Evolutionary conservation across 2,113 vertebrate species (phyloP), one percentile per base, ranked within the genome.

Genomic region (Nerophis ophidion): DNA sequence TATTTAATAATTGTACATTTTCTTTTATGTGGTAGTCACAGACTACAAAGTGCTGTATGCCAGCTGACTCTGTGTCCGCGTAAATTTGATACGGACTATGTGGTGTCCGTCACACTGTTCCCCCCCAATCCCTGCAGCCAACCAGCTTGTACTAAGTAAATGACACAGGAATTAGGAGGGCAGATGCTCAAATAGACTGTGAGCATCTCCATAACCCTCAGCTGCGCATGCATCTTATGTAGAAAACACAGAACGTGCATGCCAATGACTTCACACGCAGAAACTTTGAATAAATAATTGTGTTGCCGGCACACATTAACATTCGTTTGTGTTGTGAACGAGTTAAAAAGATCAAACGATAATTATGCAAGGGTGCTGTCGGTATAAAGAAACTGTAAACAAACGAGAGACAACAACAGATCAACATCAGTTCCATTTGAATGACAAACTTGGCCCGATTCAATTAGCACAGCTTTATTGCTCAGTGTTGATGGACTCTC

Each of bases 401-500:
- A 71, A 62, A 36, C 3, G 17, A 63, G 61, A 77, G 19, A 70
- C 68, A 59, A 63, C 59, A 57, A 60, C 62, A 49, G 19, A 70
- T 77, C 61, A 61, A 68, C 57, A 76, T 65, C 46, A 76, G 79
- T 66, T 68, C 49, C 64, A 49, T 78, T 66, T 78, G 48, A 78
- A 66, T 46, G 42, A 65, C 65, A 79, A 48, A 59, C 66, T 67
- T 63, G 60, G 47, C 70, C 77, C 65, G 67, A 76, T 72, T 48
- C 56, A 77, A 72, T 81, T 83, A 76, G 57, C 69, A 72, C 72
- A 71, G 65, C 52, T 40, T 46, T 75, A 66, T 68, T 66, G 63
- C 60, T 68, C 66, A 65, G 35, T 61, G 70, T 71, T 26, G 16
- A 73, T 50, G 58, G 57, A 49, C 54, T 77, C 75, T 79, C 68